These are phyloP conservation scores for Rhyacophila brunnea DNA, from an alignment of 1,140 invertebrate species.

Conservation along the genomic window DNA sequence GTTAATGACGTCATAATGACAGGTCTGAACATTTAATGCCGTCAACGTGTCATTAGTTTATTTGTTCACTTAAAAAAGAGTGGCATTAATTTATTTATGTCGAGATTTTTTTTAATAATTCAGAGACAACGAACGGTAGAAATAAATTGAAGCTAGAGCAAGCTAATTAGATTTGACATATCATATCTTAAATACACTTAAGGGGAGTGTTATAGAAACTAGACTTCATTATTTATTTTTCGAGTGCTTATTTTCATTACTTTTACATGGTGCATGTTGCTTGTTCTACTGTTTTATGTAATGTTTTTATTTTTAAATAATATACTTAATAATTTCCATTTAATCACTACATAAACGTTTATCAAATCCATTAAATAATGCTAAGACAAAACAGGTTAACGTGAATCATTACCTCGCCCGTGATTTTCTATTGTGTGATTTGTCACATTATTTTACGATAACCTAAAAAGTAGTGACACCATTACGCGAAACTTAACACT, in stretches of 20 bases:
- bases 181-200: no score
- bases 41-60: constrained; percentile 1
- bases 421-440: constrained; percentile 12
- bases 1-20: constrained; percentile 1
- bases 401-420: background rate
- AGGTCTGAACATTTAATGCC: constrained; percentile 4
- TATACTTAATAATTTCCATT: background rate
- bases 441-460: constrained; percentile 16
- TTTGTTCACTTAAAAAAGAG: background rate
- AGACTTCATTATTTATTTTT: no score
- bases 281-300: background rate
- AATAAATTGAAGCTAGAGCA: no score
- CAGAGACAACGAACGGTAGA: no score
- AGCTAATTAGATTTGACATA: no score
- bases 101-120: no score
- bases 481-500: no score
- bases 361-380: background rate
- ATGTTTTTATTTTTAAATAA: background rate
- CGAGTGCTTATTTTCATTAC: no score
- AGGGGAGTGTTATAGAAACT: no score
- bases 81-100: no score
- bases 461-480: background rate
- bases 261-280: no score
- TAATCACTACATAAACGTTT: background rate
- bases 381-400: background rate